Evolutionary conservation across 2,888 invertebrate species (phyloP).

Genomic region (Tenthredo livida): DNA sequence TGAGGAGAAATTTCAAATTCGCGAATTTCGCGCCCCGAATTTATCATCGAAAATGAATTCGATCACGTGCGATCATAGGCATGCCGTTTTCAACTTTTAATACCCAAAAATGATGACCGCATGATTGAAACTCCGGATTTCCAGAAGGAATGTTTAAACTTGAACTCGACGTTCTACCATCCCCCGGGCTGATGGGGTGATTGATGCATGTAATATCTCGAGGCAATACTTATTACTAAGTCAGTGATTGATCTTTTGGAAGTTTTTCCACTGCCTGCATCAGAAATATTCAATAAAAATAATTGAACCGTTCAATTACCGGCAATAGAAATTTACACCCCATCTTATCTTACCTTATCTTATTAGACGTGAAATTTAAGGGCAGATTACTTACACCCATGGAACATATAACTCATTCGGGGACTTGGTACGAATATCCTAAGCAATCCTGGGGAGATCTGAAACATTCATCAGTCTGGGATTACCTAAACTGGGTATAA

Average conservation of each 20-base stretch:
- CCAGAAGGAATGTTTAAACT: background rate
- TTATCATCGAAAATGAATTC: background rate
- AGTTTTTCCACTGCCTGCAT: background rate
- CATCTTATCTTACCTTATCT: background rate
- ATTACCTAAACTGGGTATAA: background rate
- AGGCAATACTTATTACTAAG: background rate
- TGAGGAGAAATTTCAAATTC: background rate
- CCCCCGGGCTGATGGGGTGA: background rate
- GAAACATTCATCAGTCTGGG: background rate
- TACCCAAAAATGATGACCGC: too few relatives aligned
- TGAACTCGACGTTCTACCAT: background rate
- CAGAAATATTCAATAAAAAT: background rate
- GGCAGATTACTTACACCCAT: background rate
- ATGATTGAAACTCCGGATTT: background rate
- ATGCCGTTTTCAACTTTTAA: too few relatives aligned
- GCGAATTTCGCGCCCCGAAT: background rate
- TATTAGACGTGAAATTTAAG: constrained; percentile 17
- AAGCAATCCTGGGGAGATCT: background rate
- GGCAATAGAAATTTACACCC: background rate
- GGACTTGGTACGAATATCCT: background rate
- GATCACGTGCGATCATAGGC: too few relatives aligned
- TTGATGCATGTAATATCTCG: constrained; percentile 15
- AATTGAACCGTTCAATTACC: background rate
- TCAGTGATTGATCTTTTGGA: background rate
- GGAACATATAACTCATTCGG: background rate